These are phyloP conservation scores for Drosophila testacea DNA, from an alignment of 2,888 invertebrate species.

Conservation along the genomic window DNA sequence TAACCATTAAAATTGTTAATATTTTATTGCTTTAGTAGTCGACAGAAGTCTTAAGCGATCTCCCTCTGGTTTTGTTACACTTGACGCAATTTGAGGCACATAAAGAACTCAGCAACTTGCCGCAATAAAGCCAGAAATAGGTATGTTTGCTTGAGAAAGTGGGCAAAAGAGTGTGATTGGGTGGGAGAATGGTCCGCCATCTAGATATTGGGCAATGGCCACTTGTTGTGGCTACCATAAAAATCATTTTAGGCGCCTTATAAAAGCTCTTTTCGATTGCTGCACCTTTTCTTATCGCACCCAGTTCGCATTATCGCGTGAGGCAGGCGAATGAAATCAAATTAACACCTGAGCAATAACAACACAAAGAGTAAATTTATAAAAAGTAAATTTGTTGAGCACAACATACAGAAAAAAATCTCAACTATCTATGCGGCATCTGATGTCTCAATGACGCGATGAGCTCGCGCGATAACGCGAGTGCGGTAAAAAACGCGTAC, in stretches of 20 bases:
- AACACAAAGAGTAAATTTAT: constrained; percentile 24
- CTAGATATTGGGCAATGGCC: constrained; percentile 43
- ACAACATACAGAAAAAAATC: constrained; percentile 7
- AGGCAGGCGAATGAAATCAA: constrained; percentile 66
- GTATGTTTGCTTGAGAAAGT: constrained; percentile 44
- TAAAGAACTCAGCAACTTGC: constrained; percentile 57
- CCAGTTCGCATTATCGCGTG: constrained; percentile 55
- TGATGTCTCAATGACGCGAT: constrained; percentile 67
- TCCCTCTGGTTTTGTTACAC: constrained; percentile 40
- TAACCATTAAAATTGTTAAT: constrained; percentile 26
- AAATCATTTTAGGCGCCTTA: constrained; percentile 58
- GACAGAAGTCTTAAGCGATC: constrained; percentile 31
- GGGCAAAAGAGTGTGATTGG: neutral
- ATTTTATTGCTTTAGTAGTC: constrained; percentile 18
- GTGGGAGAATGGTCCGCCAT: constrained; percentile 8
- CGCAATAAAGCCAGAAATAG: constrained; percentile 53
- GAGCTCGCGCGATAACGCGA: constrained; percentile 45
- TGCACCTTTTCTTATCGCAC: constrained; percentile 63
- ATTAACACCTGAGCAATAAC: constrained; percentile 67
- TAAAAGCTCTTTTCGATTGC: constrained; percentile 25
- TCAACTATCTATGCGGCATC: constrained; percentile 60
- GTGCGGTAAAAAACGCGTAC: constrained; percentile 45
- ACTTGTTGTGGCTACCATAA: constrained; percentile 51
- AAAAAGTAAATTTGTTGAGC: constrained; percentile 11
- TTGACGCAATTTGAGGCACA: constrained; percentile 49